Evolutionary conservation across 2,797 vertebrate genomes (phyloP), one percentile per base, ranked within the genome.

Genomic region (Eremophila alpestris): DNA sequence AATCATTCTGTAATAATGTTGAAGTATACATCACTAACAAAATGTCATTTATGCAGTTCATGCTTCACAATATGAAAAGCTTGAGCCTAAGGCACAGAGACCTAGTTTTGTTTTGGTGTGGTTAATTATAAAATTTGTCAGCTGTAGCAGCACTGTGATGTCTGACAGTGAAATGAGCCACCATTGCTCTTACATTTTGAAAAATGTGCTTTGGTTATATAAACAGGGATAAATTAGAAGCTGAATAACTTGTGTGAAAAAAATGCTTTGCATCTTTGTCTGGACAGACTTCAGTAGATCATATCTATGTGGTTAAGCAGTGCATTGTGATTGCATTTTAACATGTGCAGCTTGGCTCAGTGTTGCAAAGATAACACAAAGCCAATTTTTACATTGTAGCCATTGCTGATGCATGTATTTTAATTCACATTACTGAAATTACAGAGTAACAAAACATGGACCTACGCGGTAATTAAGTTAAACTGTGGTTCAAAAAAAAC

Each of bases 81-180:
- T 56, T 51, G 70, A 92, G 94, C 95, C 94, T 89, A 83, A 95
- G 94, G 95, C 95, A 90, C 73, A 93, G 81, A 96, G 93, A 96
- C 89, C 96, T 91, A 96, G 85, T 91, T 97, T 96, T 96, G 86
- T 93, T 90, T 96, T 94, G 87, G 65, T 82, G 49, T 77, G 68
- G 78, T 90, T 97, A 95, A 96, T 96, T 96, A 93, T 93, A 79
- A 93, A 94, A 90, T 59, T 79, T 84, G 85, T 86, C 87, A 90
- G 77, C 87, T 93, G 59, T 77, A 83, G 63, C n/a, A 5, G 83
- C 77, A 58, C 85, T 82, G 51, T 76, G 59, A 94, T 92, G 79
- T 91, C 93, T 96, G 87, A 91, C 84, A 91, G 89, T 69, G 83
- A 94, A 92, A 88, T 91, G 87, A 92, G 69, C 92, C 87, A 89